A percentile compares a stretch with the other conserved stretches of the same genome.
Evolutionary conservation across 2,113 vertebrate species (phyloP).

Genomic region (Hyperopisus bebe): DNA sequence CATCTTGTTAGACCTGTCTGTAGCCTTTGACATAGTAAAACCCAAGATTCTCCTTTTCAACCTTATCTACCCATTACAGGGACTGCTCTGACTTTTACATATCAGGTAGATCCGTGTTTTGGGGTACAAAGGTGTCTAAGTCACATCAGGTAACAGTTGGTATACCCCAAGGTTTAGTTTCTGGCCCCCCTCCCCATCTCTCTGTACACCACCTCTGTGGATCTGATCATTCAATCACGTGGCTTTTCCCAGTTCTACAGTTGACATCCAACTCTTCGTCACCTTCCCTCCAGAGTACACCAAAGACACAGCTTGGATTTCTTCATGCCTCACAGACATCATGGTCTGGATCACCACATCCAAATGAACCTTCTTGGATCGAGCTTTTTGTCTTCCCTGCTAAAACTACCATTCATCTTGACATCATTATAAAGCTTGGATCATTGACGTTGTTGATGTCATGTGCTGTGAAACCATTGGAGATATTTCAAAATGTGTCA

Average conservation of each 20-base stretch:
- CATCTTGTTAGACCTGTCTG: neutral
- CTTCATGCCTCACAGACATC: neutral
- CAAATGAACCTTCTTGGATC: neutral
- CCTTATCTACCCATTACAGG: neutral
- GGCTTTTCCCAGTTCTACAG: neutral
- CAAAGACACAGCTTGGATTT: neutral
- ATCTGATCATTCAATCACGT: neutral
- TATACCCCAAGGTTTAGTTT: neutral
- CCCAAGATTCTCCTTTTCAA: neutral
- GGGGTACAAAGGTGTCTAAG: neutral
- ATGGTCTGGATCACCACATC: neutral
- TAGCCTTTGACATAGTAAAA: neutral
- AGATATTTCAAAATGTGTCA: neutral
- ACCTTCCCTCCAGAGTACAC: neutral
- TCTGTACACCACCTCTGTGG: neutral
- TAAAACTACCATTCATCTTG: neutral
- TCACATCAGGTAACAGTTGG: neutral
- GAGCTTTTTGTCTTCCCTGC: neutral
- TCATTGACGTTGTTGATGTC: neutral
- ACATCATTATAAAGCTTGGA: neutral
- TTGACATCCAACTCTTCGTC: neutral
- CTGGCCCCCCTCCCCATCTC: neutral
- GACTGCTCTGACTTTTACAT: neutral
- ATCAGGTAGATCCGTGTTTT: neutral
- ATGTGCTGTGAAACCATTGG: neutral